Evolutionary conservation across 1,140 invertebrate genomes (phyloP).

Genomic region (Macrostomum lignano): DNA sequence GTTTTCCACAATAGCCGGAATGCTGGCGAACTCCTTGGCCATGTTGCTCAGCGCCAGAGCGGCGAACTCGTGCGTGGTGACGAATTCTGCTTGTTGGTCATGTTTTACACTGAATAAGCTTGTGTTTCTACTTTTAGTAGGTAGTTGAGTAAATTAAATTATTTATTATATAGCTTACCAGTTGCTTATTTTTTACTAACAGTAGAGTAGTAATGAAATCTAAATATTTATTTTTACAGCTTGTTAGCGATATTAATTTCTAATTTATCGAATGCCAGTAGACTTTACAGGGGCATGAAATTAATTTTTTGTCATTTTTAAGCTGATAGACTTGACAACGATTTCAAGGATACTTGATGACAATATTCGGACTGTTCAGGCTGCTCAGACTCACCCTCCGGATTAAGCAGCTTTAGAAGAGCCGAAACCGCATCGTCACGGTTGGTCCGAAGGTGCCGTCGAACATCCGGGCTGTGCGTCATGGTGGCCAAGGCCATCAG

Average conservation of each 20-base stretch:
- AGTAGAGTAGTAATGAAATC: too few relatives aligned
- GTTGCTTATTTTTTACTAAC: too few relatives aligned
- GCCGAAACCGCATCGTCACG: conserved; percentile 15
- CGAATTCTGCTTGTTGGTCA: conserved; percentile 15
- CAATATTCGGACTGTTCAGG: conserved; percentile 16
- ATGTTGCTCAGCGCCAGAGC: conserved; percentile 19
- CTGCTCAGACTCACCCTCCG: conserved; percentile 23
- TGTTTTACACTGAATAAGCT: too few relatives aligned
- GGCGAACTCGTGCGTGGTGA: conserved; percentile 23
- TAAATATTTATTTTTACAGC: too few relatives aligned
- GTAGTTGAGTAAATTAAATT: too few relatives aligned
- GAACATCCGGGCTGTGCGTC: conserved; percentile 10
- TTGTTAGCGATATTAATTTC: too few relatives aligned
- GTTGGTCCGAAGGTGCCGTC: conserved; percentile 18
- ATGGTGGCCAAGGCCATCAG: conserved; percentile 21
- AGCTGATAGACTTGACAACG: too few relatives aligned
- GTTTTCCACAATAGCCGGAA: conserved; percentile 16
- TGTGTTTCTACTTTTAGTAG: too few relatives aligned
- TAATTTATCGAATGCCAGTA: too few relatives aligned
- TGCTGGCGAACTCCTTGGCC: conserved; percentile 21
- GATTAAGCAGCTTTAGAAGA: conserved; percentile 15
- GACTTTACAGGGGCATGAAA: too few relatives aligned
- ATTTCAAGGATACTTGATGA: conserved; percentile 16
- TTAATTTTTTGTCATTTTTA: too few relatives aligned
- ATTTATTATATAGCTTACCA: too few relatives aligned